A percentile compares a stretch with the other conserved stretches of the same genome.
Evolutionary conservation across 2,888 invertebrate species (phyloP).

Genomic region (Lepidochrysops patricia): DNA sequence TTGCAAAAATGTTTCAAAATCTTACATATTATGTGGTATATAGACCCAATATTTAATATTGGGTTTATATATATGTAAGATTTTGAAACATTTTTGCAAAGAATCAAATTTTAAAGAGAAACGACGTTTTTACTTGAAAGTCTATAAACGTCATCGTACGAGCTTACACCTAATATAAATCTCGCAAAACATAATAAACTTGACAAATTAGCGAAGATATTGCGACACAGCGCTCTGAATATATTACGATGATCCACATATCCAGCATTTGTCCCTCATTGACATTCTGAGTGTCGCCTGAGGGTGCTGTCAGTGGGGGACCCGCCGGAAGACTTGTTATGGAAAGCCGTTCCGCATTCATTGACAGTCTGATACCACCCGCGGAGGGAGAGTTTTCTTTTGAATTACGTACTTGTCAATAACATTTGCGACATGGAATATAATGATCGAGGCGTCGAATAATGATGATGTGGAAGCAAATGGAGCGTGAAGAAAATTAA

Average conservation of each 20-base stretch:
- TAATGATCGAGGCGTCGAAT: constrained; percentile 1
- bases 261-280: constrained; percentile 32
- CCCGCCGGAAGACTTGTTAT: constrained; percentile 53
- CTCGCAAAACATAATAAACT: not conserved
- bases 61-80: too few species aligned
- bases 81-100: too few species aligned
- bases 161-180: not conserved
- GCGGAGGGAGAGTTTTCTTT: constrained; percentile 26
- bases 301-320: constrained; percentile 30
- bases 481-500: not conserved
- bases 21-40: too few species aligned
- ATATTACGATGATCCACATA: constrained; percentile 9
- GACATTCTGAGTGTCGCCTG: constrained; percentile 59
- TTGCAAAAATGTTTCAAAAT: too few species aligned
- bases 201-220: constrained; percentile 5
- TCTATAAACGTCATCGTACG: too few species aligned
- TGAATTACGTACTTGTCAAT: constrained; percentile 10
- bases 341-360: constrained; percentile 47
- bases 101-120: too few species aligned
- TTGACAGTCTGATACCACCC: constrained; percentile 49
- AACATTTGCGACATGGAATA: constrained; percentile 17
- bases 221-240: not conserved
- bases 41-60: too few species aligned
- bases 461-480: not conserved
- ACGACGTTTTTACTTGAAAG: too few species aligned